Conservation (phyloP, 2,888 invertebrate genomes). For the Coecobrya sp. region DNA sequence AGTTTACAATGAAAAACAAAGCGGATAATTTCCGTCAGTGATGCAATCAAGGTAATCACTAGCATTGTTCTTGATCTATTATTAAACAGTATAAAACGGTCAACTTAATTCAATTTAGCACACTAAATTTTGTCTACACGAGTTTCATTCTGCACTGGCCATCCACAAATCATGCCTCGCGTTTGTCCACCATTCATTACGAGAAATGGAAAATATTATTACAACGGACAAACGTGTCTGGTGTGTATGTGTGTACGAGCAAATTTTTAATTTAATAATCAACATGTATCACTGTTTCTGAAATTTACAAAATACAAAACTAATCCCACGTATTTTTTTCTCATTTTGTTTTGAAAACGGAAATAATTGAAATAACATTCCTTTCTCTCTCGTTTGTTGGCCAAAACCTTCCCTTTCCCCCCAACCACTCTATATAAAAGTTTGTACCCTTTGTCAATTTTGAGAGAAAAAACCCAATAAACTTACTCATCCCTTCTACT, state of each 20-base stretch:
- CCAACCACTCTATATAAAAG: neutral
- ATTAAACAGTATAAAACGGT: conserved; percentile 84
- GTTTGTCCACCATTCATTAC: conserved; percentile 28
- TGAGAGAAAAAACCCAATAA: neutral
- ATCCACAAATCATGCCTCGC: neutral
- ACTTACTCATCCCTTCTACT: neutral
- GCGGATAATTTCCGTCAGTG: neutral
- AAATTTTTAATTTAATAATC: neutral
- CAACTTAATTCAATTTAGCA: conserved; percentile 77
- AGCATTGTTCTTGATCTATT: neutral
- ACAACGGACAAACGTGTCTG: neutral
- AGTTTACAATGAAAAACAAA: neutral
- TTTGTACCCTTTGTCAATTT: neutral
- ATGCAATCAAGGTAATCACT: conserved; percentile 19
- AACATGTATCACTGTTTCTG: neutral
- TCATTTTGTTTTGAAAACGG: neutral
- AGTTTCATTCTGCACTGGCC: neutral
- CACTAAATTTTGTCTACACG: neutral
- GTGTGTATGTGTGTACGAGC: no score
- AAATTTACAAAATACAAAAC: neutral
- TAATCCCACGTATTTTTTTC: neutral
- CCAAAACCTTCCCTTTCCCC: neutral
- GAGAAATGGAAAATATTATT: conserved; percentile 3
- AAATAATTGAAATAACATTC: no score
- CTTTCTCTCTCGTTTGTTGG: neutral